Evolutionary conservation across 2,888 invertebrate species (phyloP).

Genomic region (Cryptus armator): DNA sequence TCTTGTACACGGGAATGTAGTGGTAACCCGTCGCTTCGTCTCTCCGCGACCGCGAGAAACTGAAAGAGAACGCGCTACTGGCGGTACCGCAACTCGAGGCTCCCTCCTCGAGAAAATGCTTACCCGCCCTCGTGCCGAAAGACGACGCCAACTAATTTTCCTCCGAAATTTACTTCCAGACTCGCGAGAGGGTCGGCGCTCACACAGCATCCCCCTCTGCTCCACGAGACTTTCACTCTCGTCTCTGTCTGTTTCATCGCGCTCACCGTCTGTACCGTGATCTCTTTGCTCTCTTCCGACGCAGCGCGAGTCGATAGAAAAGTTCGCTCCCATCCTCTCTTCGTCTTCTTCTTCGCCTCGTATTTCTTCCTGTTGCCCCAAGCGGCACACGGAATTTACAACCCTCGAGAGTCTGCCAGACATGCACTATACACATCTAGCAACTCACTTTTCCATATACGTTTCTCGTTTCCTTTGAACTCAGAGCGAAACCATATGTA

Average conservation of each 20-base stretch:
- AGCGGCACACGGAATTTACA: conserved; percentile 36
- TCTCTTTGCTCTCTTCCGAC: background rate
- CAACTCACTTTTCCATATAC: conserved; percentile 26
- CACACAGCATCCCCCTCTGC: background rate
- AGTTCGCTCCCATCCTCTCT: conserved; percentile 20
- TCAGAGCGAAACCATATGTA: conserved; percentile 19
- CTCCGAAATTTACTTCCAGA: conserved; percentile 51
- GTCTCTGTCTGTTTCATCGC: background rate
- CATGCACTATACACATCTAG: conserved; percentile 18
- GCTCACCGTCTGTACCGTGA: background rate
- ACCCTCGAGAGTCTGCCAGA: conserved; percentile 12
- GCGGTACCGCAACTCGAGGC: conserved; percentile 19
- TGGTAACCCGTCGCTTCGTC: background rate
- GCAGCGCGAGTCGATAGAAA: conserved; percentile 9
- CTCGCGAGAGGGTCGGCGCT: background rate
- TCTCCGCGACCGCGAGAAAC: conserved; percentile 23
- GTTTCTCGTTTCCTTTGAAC: conserved; percentile 50
- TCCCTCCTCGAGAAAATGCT: conserved; percentile 37
- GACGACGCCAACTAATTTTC: conserved; percentile 73
- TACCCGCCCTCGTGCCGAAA: conserved; percentile 68
- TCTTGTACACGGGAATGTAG: background rate
- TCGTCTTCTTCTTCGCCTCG: conserved; percentile 39
- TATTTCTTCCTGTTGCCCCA: conserved; percentile 48
- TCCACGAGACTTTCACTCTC: conserved; percentile 9
- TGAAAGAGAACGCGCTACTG: conserved; percentile 20